phyloP scores from a whole-genome alignment of 2,888 invertebrate species.

The Drosophila buzzatii region DNA sequence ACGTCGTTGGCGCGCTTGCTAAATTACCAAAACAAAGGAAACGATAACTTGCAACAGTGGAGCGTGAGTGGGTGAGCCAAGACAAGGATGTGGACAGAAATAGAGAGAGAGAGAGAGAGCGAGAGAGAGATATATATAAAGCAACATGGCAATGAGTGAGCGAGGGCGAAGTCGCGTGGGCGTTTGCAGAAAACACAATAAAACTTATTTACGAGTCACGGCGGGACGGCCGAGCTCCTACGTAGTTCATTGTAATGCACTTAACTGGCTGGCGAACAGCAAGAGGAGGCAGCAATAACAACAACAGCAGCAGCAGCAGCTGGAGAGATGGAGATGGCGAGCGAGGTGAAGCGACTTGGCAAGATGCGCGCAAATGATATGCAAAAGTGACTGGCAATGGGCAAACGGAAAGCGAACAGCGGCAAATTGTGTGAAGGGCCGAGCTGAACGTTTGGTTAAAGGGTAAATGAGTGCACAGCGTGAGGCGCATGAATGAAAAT shows the following conservation, averaged over 20 bases:
- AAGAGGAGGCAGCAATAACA: background rate
- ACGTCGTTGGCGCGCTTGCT: constrained; percentile 79
- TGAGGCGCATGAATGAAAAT: constrained; percentile 67
- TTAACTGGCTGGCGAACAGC: constrained; percentile 50
- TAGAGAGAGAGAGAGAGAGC: background rate
- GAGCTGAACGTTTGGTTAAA: constrained; percentile 74
- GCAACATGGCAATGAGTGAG: constrained; percentile 1
- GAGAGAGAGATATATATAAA: constrained; percentile 1
- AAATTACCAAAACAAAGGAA: constrained; percentile 81
- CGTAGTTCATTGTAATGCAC: constrained; percentile 82
- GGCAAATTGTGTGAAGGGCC: constrained; percentile 15
- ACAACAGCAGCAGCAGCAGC: background rate
- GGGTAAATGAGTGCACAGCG: constrained; percentile 78
- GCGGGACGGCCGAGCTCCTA: constrained; percentile 64
- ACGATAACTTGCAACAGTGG: constrained; percentile 73
- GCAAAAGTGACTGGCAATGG: constrained; percentile 51
- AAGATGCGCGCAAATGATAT: constrained; percentile 81
- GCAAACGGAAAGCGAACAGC: background rate
- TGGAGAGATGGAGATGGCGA: background rate
- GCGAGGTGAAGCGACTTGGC: constrained; percentile 19
- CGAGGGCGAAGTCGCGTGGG: constrained; percentile 39
- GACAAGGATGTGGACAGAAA: constrained; percentile 9
- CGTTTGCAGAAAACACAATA: constrained; percentile 75
- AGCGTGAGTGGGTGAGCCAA: constrained; percentile 18
- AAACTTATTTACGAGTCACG: constrained; percentile 83